phyloP scores from a whole-genome alignment of 2,797 vertebrate genomes.

The Lepilemur septentrionalis region DNA sequence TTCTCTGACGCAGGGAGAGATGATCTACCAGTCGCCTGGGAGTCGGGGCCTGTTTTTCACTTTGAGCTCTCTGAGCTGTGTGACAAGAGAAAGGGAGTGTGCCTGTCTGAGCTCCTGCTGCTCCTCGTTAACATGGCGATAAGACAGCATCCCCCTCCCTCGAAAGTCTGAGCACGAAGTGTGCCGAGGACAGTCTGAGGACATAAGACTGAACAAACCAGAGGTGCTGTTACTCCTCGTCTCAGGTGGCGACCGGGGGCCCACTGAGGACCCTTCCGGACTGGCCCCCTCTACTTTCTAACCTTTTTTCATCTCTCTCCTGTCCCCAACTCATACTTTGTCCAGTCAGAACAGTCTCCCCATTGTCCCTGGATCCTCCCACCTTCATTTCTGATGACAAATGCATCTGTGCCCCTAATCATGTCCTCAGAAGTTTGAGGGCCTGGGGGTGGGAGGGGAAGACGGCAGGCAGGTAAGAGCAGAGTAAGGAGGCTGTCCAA shows the following conservation, averaged over 20 bases:
- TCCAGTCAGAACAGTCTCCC: background rate
- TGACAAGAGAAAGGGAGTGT: background rate
- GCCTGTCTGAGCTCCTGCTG: background rate
- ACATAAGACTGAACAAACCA: background rate
- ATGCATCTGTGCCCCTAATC: background rate
- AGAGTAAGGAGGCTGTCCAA: background rate
- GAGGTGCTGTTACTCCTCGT: background rate
- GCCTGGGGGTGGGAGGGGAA: background rate
- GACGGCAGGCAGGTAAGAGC: background rate
- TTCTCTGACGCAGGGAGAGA: background rate
- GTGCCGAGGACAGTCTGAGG: background rate
- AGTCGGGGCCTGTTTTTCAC: background rate
- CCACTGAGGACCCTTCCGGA: background rate
- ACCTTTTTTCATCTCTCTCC: background rate
- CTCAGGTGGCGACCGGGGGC: background rate
- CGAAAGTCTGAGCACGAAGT: background rate
- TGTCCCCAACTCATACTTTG: background rate
- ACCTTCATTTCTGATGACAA: conserved; percentile 1
- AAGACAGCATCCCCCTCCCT: background rate
- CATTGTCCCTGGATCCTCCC: background rate
- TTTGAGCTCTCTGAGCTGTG: background rate
- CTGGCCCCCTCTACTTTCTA: background rate
- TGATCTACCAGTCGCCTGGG: background rate
- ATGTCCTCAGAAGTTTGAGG: background rate
- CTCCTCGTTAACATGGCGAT: background rate